phyloP scores from a whole-genome alignment of 2,113 vertebrate genomes.

The Polyodon spathula region DNA sequence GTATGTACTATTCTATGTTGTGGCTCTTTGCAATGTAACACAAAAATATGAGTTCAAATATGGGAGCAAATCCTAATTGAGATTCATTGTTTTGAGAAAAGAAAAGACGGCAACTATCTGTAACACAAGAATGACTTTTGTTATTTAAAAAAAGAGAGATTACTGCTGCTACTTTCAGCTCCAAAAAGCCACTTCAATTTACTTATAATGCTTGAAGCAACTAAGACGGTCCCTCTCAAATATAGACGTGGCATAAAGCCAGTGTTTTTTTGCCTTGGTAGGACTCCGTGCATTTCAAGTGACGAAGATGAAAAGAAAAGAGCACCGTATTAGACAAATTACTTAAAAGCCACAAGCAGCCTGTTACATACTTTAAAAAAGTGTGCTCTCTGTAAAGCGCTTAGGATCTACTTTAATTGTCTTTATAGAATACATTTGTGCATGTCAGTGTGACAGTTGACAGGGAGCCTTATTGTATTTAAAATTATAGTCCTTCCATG shows the following conservation, averaged over 20 bases:
- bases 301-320: constrained; percentile 6
- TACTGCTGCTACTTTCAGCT: too few relatives aligned
- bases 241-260: constrained; percentile 38
- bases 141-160: too few relatives aligned
- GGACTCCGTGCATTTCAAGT: constrained; percentile 41
- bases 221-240: too few relatives aligned
- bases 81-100: too few relatives aligned
- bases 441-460: constrained; percentile 58
- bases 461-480: constrained; percentile 63
- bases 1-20: too few relatives aligned
- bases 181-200: too few relatives aligned
- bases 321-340: constrained; percentile 33
- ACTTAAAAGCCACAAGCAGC: constrained; percentile 1
- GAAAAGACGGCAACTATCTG: too few relatives aligned
- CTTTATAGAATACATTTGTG: constrained; percentile 58
- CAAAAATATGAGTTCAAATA: too few relatives aligned
- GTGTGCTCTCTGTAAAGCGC: constrained; percentile 46
- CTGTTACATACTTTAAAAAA: constrained; percentile 40
- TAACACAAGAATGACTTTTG: too few relatives aligned
- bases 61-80: too few relatives aligned
- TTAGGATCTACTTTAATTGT: constrained; percentile 65
- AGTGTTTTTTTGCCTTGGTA: constrained; percentile 45
- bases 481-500: constrained; percentile 71
- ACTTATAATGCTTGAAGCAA: too few relatives aligned
- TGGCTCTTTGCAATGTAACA: too few relatives aligned